Evolutionary conservation across 2,797 vertebrate species (phyloP), one percentile per base, ranked within the genome.

Genomic region (Lemur catta): DNA sequence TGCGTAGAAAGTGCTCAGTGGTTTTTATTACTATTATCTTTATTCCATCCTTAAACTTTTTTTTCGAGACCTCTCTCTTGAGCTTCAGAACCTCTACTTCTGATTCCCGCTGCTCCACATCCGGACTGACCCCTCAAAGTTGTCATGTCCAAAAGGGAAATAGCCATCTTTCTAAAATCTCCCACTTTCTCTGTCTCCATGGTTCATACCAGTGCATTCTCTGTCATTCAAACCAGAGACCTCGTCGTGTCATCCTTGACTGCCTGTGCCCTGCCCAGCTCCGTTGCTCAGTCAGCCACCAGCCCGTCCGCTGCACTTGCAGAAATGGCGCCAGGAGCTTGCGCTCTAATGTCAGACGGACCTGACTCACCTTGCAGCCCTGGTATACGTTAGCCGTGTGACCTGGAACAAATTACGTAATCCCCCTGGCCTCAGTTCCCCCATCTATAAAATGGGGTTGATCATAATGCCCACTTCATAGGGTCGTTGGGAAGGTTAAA

Each of bases 261-360:
- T 74, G 18, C 2, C 3, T 8, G n/a, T 3, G 6, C 52, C 20
- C 38, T 7, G 5, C 1, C 69, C 6, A 9, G 2, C 55, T 28
- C 33, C 15, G 0, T 69, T 52, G 0, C 46, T 38, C 22, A 1
- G 1, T 48, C 52, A 35, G 15, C 5, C 26, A 1, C 57, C 17
- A 55, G 24, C 18, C 75, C 59, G 2, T 6, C 50, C 11, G 4
- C 20, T 12, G 0, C 38, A 35, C 43, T 26, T 17, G 10, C 38
- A 59, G 63, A 57, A 5, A 1, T n/a, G 50, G 63, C 61, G 13
- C 67, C 43, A 2, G 38, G 46, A 33, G 14, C 24, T 13, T 15
- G 61, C 18, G 17, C 50, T 90, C 46, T 61, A 30, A 26, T 0
- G 1, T n/a, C 84, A 41, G 82, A 24, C 20, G 9, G 24, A 15